Percentiles rank a stretch among this genome's conserved stretches.
Evolutionary conservation across 1,140 invertebrate species (phyloP).

Genomic region (Drosophila obscura): DNA sequence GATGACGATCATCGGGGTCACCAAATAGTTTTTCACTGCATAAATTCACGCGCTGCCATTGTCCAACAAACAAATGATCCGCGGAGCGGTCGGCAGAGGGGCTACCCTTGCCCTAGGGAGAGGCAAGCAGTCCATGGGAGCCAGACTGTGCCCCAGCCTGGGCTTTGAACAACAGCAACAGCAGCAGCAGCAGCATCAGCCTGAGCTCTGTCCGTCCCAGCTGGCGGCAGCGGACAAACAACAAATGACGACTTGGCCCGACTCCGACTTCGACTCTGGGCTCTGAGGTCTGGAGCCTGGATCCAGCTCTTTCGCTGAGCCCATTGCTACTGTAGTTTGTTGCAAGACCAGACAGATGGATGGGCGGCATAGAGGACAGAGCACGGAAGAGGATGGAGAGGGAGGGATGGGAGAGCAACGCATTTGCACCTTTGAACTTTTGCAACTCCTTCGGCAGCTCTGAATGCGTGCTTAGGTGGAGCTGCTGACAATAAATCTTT

Average conservation of each 20-base stretch:
- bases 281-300: neutral
- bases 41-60: constrained; percentile 82
- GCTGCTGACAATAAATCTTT: constrained; percentile 73
- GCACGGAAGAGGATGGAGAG: neutral
- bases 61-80: constrained; percentile 78
- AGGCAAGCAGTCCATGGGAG: constrained; percentile 40
- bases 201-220: constrained; percentile 31
- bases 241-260: constrained; percentile 65
- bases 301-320: neutral
- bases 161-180: constrained; percentile 23
- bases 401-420: constrained; percentile 27
- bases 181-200: constrained; percentile 7
- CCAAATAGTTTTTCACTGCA: constrained; percentile 72
- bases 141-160: constrained; percentile 14
- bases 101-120: constrained; percentile 47
- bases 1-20: constrained; percentile 52
- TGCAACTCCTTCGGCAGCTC: constrained; percentile 33
- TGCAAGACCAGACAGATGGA: neutral
- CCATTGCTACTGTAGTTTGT: constrained; percentile 50
- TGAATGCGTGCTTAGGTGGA: constrained; percentile 50
- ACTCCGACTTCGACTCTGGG: neutral
- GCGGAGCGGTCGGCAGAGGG: neutral
- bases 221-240: constrained; percentile 40
- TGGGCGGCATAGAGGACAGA: neutral
- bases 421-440: constrained; percentile 80